phyloP scores from a whole-genome alignment of 2,113 vertebrate species.

The Noturus placidus region DNA sequence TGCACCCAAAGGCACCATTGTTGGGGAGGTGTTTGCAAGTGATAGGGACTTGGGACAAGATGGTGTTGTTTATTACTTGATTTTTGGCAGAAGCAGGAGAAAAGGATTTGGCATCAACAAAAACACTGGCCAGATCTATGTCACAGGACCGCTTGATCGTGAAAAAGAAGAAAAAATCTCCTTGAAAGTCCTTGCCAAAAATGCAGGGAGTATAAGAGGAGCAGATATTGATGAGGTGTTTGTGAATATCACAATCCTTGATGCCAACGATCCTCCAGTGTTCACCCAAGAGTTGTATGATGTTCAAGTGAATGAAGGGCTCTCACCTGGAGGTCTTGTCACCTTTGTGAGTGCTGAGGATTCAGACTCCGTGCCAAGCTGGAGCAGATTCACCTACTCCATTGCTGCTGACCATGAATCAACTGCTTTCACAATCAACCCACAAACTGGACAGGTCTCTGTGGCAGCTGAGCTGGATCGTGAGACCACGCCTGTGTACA shows the following conservation, averaged over 20 bases:
- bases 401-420: slow-evolving; percentile 82
- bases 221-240: slow-evolving; percentile 94
- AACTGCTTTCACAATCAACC: slow-evolving; percentile 87
- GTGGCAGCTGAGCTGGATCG: slow-evolving; percentile 88
- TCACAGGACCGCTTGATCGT: slow-evolving; percentile 87
- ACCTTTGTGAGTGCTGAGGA: slow-evolving; percentile 94
- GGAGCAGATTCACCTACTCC: slow-evolving; percentile 95
- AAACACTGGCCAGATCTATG: slow-evolving; percentile 88
- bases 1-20: slow-evolving; percentile 81
- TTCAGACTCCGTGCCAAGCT: slow-evolving; percentile 94
- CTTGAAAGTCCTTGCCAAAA: slow-evolving; percentile 92
- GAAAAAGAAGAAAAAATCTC: slow-evolving; percentile 93
- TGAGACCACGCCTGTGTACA: slow-evolving; percentile 86
- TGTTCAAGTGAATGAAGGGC: slow-evolving; percentile 88
- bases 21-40: slow-evolving; percentile 97
- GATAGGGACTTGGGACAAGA: slow-evolving; percentile 91
- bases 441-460: slow-evolving; percentile 91
- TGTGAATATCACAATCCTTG: slow-evolving; percentile 91
- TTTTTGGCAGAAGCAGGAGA: slow-evolving; percentile 89
- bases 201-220: slow-evolving; percentile 87
- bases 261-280: slow-evolving; percentile 94
- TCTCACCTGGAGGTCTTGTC: slow-evolving; percentile 86
- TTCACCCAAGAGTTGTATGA: slow-evolving; percentile 85
- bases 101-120: slow-evolving; percentile 89
- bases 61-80: slow-evolving; percentile 91